Evolutionary conservation across 2,888 invertebrate genomes (phyloP).

Genomic region (Cataglyphis altisquamis): DNA sequence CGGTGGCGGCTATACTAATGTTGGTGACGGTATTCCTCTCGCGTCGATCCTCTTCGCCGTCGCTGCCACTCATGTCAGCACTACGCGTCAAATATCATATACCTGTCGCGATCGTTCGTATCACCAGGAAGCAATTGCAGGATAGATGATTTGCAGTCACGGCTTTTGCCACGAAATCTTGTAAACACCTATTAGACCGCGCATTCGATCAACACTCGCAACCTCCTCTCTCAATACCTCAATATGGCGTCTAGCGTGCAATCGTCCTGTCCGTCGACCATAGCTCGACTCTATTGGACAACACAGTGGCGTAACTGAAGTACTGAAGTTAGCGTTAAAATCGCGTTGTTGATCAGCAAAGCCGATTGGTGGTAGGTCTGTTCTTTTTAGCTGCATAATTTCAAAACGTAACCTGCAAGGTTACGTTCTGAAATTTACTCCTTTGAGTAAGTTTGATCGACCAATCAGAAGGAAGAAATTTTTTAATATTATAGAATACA

Average conservation of each 20-base stretch:
- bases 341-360: background rate
- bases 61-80: constrained; percentile 78
- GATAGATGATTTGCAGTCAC: constrained; percentile 65
- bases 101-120: constrained; percentile 41
- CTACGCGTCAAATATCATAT: constrained; percentile 28
- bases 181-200: constrained; percentile 79
- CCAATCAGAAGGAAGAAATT: background rate
- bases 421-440: background rate
- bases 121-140: constrained; percentile 27
- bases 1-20: background rate
- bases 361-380: background rate
- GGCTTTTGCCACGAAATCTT: constrained; percentile 71
- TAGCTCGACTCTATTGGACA: background rate
- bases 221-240: constrained; percentile 55
- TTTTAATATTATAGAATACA: background rate
- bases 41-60: constrained; percentile 76
- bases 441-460: background rate
- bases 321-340: background rate
- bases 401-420: background rate
- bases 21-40: constrained; percentile 70
- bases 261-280: constrained; percentile 11
- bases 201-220: constrained; percentile 79
- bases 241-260: constrained; percentile 79
- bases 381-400: background rate
- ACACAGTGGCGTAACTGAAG: background rate